phyloP scores from a whole-genome alignment of 2,113 vertebrate genomes.

The Callopanchax toddi region DNA sequence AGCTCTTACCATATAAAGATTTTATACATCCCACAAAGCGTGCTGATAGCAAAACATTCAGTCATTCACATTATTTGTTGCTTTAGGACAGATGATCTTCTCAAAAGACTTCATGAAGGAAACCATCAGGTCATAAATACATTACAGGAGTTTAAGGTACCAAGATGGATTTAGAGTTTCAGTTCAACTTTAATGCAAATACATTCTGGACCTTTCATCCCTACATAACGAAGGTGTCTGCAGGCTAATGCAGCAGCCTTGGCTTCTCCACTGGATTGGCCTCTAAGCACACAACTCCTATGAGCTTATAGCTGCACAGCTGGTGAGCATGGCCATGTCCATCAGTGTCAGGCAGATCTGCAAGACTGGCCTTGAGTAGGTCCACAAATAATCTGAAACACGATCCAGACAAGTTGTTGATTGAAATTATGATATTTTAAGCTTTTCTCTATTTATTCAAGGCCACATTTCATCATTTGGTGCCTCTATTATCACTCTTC shows the following conservation, averaged over 20 bases:
- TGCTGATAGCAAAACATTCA: no score
- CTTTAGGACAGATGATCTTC: no score
- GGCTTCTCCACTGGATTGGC: slow-evolving; percentile 20
- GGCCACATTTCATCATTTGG: slow-evolving; percentile 46
- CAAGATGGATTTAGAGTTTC: slow-evolving; percentile 33
- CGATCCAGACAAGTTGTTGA: no score
- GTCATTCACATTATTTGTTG: no score
- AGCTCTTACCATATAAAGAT: no score
- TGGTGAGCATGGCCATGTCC: slow-evolving; percentile 2
- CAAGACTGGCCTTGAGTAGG: slow-evolving; percentile 17
- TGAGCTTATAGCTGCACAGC: slow-evolving; percentile 24
- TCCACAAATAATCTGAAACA: slow-evolving; percentile 15
- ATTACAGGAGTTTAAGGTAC: no score
- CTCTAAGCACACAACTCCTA: slow-evolving; percentile 6
- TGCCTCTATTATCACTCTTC: slow-evolving; percentile 48
- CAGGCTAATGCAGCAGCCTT: slow-evolving; percentile 30
- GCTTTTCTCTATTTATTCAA: no score
- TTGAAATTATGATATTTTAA: no score
- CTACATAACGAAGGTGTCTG: neutral
- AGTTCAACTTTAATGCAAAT: slow-evolving; percentile 38
- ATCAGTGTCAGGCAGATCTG: slow-evolving; percentile 4
- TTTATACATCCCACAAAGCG: no score
- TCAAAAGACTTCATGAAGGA: no score
- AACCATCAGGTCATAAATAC: no score
- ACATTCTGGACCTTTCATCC: neutral